Evolutionary conservation across 2,113 vertebrate species (phyloP).

Genomic region (Actinemys pallida): DNA sequence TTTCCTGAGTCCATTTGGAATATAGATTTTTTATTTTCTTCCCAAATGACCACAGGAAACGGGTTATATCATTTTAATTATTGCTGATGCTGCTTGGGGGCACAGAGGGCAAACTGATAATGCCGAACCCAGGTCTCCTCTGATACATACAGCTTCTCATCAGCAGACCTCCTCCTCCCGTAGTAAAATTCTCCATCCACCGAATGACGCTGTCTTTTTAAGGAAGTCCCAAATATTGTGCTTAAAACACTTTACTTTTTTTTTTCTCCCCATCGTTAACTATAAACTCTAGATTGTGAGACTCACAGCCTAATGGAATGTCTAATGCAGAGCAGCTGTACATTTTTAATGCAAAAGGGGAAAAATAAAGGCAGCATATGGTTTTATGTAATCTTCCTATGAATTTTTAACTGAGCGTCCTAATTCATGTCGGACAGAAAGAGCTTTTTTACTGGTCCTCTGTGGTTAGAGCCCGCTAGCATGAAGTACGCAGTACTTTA

Average conservation of each 20-base stretch:
- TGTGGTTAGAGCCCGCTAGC: conserved; percentile 35
- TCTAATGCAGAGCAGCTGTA: conserved; percentile 71
- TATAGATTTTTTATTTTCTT: conserved; percentile 75
- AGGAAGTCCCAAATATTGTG: not conserved
- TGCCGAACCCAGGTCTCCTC: conserved; percentile 27
- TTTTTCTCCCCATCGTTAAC: not conserved
- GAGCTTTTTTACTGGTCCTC: conserved; percentile 63
- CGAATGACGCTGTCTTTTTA: not conserved
- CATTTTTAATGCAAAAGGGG: conserved; percentile 74
- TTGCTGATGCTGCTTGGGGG: conserved; percentile 69
- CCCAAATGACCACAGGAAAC: conserved; percentile 73
- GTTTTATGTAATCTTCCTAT: conserved; percentile 78
- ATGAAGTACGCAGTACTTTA: conserved; percentile 29
- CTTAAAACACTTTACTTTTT: conserved; percentile 12
- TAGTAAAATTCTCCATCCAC: not conserved
- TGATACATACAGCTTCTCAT: not conserved
- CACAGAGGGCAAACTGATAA: conserved; percentile 64
- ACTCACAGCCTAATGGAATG: conserved; percentile 57
- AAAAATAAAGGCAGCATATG: conserved; percentile 77
- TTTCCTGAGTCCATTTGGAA: conserved; percentile 75
- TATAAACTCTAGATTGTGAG: conserved; percentile 47
- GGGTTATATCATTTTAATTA: conserved; percentile 79
- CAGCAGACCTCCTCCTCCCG: not conserved
- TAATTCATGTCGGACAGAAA: conserved; percentile 74
- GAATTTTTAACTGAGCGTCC: conserved; percentile 75